phyloP scores from a whole-genome alignment of 2,888 invertebrate species.

The Pseudeuparius sepicola region DNA sequence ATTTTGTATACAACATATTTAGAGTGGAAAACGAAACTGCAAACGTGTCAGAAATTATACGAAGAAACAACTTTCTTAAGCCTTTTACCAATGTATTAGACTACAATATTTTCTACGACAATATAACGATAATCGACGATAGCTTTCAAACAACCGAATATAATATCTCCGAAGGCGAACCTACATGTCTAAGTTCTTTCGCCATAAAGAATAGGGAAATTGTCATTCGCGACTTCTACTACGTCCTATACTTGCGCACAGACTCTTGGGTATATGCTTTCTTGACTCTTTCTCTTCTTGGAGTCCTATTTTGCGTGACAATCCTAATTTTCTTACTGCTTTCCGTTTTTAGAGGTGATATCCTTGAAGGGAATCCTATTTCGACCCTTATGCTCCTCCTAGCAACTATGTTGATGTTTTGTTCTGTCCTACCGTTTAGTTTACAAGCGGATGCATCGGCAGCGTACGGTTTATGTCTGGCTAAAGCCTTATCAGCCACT shows the following conservation, averaged over 20 bases:
- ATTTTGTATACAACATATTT: constrained; percentile 34
- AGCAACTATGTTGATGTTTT: constrained; percentile 42
- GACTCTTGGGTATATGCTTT: constrained; percentile 52
- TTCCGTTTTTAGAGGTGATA: constrained; percentile 51
- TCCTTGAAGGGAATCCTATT: constrained; percentile 58
- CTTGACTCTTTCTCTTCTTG: constrained; percentile 55
- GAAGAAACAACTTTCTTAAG: constrained; percentile 24
- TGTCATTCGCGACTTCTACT: too few species aligned
- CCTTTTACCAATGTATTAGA: constrained; percentile 29
- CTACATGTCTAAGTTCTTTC: constrained; percentile 16
- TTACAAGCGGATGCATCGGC: constrained; percentile 33
- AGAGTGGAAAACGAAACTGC: constrained; percentile 24
- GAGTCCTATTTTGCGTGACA: constrained; percentile 53
- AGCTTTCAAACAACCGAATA: constrained; percentile 17
- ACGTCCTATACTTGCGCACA: constrained; percentile 25
- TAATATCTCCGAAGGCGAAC: constrained; percentile 10
- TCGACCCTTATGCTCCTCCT: constrained; percentile 42
- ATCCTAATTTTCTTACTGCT: constrained; percentile 55
- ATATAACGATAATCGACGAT: constrained; percentile 27
- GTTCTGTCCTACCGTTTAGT: constrained; percentile 43
- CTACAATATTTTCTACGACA: constrained; percentile 33
- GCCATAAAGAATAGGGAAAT: constrained; percentile 10
- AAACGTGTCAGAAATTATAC: constrained; percentile 15
- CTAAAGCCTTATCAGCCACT: constrained; percentile 48
- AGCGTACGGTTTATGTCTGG: constrained; percentile 38